phyloP scores from a whole-genome alignment of 1,140 invertebrate species.

The Riptortus pedestris region DNA sequence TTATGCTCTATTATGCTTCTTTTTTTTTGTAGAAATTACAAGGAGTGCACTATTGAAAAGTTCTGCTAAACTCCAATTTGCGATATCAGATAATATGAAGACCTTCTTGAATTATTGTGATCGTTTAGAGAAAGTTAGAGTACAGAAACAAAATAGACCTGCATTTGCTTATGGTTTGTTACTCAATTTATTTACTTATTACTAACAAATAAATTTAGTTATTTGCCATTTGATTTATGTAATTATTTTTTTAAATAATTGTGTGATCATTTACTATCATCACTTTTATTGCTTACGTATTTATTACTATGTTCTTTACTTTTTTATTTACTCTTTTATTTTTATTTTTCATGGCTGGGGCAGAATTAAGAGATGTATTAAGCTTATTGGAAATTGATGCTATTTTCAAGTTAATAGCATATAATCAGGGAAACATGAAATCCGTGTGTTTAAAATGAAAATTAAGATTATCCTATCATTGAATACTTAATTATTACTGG shows the following conservation, averaged over 20 bases:
- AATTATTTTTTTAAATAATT: too few relatives aligned
- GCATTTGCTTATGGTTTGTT: neutral
- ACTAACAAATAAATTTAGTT: too few relatives aligned
- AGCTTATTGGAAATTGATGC: too few relatives aligned
- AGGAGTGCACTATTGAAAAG: conserved; percentile 8
- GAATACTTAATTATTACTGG: too few relatives aligned
- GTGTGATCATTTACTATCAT: too few relatives aligned
- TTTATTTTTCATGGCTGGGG: neutral
- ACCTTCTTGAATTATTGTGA: conserved; percentile 24
- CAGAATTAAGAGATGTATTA: conserved; percentile 17
- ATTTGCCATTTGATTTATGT: too few relatives aligned
- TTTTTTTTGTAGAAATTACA: neutral
- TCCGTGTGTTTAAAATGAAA: too few relatives aligned
- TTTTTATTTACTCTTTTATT: neutral
- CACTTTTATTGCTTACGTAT: too few relatives aligned
- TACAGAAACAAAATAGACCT: conserved; percentile 24
- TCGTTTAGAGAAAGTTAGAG: conserved; percentile 26
- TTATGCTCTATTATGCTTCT: neutral
- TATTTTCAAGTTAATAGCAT: too few relatives aligned
- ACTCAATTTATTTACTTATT: too few relatives aligned
- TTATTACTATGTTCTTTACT: neutral
- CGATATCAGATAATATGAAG: conserved; percentile 22
- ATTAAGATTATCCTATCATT: too few relatives aligned
- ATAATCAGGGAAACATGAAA: too few relatives aligned
- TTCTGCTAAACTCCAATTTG: conserved; percentile 9